phyloP scores from a whole-genome alignment of 2,888 invertebrate genomes.

The Erebia ligea region DNA sequence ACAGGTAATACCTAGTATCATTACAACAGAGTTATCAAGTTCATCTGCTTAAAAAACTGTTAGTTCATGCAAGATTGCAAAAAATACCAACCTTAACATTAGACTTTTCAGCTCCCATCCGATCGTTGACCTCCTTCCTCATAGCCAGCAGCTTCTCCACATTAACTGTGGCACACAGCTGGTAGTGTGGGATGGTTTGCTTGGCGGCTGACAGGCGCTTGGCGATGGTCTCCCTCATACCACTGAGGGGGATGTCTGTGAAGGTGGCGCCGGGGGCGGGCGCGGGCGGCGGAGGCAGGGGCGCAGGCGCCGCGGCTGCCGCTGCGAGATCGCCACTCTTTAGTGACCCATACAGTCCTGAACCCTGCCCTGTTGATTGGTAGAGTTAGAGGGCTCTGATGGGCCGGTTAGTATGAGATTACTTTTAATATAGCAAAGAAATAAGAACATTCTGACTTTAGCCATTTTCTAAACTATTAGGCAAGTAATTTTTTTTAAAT shows the following conservation, averaged over 20 bases:
- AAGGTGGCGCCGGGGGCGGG: constrained; percentile 80
- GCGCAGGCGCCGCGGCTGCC: constrained; percentile 46
- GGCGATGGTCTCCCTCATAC: constrained; percentile 94
- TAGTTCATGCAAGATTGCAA: not conserved
- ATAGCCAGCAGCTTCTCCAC: constrained; percentile 91
- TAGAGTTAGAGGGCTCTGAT: constrained; percentile 37
- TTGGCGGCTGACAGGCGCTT: constrained; percentile 94
- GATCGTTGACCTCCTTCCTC: constrained; percentile 90
- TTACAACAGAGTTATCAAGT: too few relatives aligned
- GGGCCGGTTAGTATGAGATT: constrained; percentile 4
- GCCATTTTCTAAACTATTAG: too few relatives aligned
- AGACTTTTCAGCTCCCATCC: constrained; percentile 87
- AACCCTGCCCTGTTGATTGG: constrained; percentile 83
- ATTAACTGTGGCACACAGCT: constrained; percentile 92
- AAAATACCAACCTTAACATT: constrained; percentile 82
- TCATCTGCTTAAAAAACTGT: too few relatives aligned
- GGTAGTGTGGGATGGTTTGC: constrained; percentile 98
- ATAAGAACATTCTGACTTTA: too few relatives aligned
- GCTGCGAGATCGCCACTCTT: constrained; percentile 89
- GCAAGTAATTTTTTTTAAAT: too few relatives aligned
- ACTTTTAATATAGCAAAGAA: not conserved
- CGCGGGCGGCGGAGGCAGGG: constrained; percentile 53
- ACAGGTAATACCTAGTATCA: too few relatives aligned
- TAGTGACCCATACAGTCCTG: constrained; percentile 92
- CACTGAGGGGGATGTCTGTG: constrained; percentile 92